These are phyloP conservation scores for Temnothorax curvispinosus DNA, from an alignment of 1,140 invertebrate genomes.

Conservation along the genomic window DNA sequence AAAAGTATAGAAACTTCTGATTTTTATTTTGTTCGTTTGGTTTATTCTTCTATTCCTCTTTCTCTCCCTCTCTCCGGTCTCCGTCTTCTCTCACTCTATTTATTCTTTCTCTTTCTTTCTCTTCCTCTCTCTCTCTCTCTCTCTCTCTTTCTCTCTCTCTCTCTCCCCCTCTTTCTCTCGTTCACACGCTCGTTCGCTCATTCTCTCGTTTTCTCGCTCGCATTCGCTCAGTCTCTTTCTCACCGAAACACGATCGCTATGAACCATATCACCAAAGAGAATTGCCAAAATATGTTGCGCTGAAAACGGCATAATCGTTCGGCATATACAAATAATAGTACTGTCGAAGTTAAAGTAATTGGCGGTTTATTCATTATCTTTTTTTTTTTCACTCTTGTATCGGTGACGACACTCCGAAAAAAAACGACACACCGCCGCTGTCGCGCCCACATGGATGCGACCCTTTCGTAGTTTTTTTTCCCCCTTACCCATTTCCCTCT, in stretches of 20 bases:
- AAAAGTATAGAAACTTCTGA: constrained; percentile 86
- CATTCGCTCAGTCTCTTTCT: constrained; percentile 52
- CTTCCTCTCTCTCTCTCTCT: constrained; percentile 6
- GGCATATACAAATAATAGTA: constrained; percentile 86
- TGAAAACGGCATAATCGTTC: constrained; percentile 85
- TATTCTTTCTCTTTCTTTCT: constrained; percentile 57
- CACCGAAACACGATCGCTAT: constrained; percentile 76
- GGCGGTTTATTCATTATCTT: constrained; percentile 81
- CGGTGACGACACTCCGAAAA: constrained; percentile 69
- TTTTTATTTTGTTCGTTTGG: constrained; percentile 82
- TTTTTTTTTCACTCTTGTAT: constrained; percentile 65
- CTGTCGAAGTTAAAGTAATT: constrained; percentile 86
- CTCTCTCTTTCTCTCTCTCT: constrained; percentile 47
- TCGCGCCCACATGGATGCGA: constrained; percentile 71
- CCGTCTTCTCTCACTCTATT: constrained; percentile 24
- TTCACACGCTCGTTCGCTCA: not conserved
- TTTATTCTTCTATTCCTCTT: constrained; percentile 76
- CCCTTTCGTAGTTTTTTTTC: constrained; percentile 70
- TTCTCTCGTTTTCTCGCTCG: constrained; percentile 19
- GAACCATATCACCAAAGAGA: constrained; percentile 82
- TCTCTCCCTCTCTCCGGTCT: constrained; percentile 52
- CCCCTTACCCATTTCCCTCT: constrained; percentile 40
- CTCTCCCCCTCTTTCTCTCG: constrained; percentile 50
- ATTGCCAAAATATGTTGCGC: constrained; percentile 84
- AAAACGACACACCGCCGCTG: constrained; percentile 73